Evolutionary conservation across 2,797 vertebrate species (phyloP).

Genomic region (Spinus olivaceus): DNA sequence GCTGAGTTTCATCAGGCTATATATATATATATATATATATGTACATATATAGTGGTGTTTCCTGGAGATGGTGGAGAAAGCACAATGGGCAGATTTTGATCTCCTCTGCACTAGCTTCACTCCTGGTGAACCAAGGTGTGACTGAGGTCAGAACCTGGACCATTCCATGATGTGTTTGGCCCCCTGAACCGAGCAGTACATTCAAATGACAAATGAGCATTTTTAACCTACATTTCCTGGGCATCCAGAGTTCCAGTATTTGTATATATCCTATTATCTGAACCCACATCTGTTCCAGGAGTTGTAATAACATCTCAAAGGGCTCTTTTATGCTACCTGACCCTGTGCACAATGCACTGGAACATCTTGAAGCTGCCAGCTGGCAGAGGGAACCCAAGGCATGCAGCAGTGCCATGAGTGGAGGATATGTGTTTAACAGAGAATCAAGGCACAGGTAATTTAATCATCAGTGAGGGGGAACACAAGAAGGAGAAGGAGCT

Average conservation of each 20-base stretch:
- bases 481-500: not conserved
- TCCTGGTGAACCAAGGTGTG: not conserved
- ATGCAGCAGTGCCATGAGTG: not conserved
- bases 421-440: not conserved
- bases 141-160: not conserved
- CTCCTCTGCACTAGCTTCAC: not conserved
- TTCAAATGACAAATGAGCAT: not conserved
- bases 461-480: not conserved
- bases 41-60: not conserved
- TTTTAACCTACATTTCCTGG: not conserved
- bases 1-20: not conserved
- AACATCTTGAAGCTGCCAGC: conserved; percentile 45
- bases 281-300: conserved; percentile 31
- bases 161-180: not conserved
- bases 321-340: conserved; percentile 66
- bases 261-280: conserved; percentile 9
- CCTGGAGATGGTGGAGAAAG: not conserved
- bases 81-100: not conserved
- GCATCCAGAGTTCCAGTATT: conserved; percentile 21
- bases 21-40: not conserved
- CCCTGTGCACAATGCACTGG: not conserved
- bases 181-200: not conserved
- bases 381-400: not conserved
- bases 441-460: conserved; percentile 19
- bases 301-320: conserved; percentile 55